A percentile compares a stretch with the other conserved stretches of the same genome.
Evolutionary conservation across 1,140 invertebrate genomes (phyloP).

Genomic region (Eupristina koningsbergeri): DNA sequence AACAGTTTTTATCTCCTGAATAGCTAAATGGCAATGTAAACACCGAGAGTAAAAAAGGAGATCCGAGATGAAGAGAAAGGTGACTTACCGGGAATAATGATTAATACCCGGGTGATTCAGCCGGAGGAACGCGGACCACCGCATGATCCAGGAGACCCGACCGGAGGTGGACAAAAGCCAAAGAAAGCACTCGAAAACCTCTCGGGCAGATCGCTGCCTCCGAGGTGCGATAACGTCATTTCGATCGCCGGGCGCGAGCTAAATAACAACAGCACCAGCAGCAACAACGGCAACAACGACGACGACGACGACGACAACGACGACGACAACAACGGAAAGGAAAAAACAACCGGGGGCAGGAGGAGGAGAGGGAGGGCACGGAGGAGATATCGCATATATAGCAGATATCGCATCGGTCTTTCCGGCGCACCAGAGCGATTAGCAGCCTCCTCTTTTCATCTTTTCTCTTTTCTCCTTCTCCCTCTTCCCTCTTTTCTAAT

Average conservation of each 20-base stretch:
- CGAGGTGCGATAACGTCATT: constrained; percentile 18
- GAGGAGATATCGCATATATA: too few species aligned
- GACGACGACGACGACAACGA: neutral
- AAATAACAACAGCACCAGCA: constrained; percentile 15
- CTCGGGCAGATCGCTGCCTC: neutral
- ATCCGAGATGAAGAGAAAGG: neutral
- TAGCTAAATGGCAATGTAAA: constrained; percentile 3
- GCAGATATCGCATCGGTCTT: constrained; percentile 3
- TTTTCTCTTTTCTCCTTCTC: too few species aligned
- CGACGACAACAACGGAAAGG: neutral
- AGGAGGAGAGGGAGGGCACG: neutral
- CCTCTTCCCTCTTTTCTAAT: constrained; percentile 18
- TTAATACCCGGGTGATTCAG: constrained; percentile 38
- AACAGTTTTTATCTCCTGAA: constrained; percentile 16
- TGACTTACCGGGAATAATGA: constrained; percentile 30
- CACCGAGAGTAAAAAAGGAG: neutral
- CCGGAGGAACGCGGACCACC: neutral
- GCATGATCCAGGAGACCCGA: neutral
- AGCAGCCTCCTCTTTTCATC: neutral
- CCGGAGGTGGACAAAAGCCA: neutral
- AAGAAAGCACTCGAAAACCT: neutral
- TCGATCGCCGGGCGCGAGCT: neutral
- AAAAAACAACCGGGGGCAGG: neutral
- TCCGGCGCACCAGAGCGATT: constrained; percentile 15
- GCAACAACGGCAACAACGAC: neutral